Conservation (phyloP, 2,113 vertebrate species). For the Cyrtonyx montezumae region DNA sequence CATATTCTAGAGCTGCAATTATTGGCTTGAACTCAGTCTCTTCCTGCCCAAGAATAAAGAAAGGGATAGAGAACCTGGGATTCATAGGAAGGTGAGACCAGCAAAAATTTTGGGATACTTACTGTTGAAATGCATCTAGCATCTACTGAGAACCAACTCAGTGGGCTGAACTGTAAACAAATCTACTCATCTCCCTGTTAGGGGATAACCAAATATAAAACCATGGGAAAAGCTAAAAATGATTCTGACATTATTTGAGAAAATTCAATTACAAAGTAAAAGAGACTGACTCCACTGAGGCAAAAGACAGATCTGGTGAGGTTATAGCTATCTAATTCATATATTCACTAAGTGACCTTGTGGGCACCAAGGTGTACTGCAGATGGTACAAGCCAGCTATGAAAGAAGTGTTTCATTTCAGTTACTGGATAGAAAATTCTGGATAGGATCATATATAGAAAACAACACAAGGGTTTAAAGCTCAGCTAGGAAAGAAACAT, state of each 20-base stretch:
- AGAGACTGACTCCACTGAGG: neutral
- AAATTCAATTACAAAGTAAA: conserved; percentile 12
- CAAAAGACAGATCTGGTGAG: neutral
- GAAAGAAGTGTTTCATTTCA: neutral
- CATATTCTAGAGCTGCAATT: neutral
- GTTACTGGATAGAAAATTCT: neutral
- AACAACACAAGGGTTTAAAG: neutral
- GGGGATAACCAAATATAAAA: neutral
- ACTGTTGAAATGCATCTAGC: neutral
- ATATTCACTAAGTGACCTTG: neutral
- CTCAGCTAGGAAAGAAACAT: neutral
- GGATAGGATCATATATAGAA: neutral
- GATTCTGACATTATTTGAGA: neutral
- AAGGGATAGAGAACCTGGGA: neutral
- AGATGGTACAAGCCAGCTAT: neutral
- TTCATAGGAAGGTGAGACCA: neutral
- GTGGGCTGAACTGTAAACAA: neutral
- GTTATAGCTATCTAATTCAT: neutral
- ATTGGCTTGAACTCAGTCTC: conserved; percentile 7
- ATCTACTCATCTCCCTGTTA: neutral
- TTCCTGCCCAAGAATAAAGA: neutral
- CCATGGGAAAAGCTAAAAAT: neutral
- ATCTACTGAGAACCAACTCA: neutral
- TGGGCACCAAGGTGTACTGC: neutral
- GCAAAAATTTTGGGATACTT: neutral